Evolutionary conservation across 2,888 invertebrate species (phyloP).

Genomic region (Drosophila trichaetosa): DNA sequence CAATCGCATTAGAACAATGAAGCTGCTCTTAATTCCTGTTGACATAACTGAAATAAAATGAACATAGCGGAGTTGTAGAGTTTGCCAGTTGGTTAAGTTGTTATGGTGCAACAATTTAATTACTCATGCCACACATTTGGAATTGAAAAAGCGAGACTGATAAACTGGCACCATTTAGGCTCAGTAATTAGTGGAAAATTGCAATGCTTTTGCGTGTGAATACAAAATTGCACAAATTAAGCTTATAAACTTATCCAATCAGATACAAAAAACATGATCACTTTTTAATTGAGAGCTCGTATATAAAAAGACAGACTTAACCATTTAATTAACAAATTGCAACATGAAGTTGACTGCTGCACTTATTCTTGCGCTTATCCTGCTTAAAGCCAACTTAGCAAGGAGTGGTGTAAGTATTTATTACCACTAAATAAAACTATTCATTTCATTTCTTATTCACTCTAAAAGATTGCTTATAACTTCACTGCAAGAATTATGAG

Average conservation of each 20-base stretch:
- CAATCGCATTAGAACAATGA: not conserved
- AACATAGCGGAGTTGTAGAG: not conserved
- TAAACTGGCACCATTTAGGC: conserved; percentile 10
- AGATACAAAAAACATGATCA: conserved; percentile 8
- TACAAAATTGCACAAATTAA: conserved; percentile 36
- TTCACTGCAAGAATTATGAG: conserved; percentile 11
- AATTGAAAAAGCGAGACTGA: conserved; percentile 4
- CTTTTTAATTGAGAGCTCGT: conserved; percentile 20
- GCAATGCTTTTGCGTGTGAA: conserved; percentile 9
- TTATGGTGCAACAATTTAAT: not conserved
- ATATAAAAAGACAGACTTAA: not conserved
- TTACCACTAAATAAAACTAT: not conserved
- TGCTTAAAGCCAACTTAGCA: not conserved
- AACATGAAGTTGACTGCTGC: conserved; percentile 10
- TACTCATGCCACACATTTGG: not conserved
- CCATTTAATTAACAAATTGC: conserved; percentile 7
- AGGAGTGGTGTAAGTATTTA: conserved; percentile 4
- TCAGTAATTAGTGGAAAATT: conserved; percentile 18
- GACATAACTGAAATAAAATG: not conserved
- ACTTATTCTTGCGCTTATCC: not conserved
- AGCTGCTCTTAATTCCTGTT: not conserved
- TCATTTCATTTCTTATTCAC: not conserved
- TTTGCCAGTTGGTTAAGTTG: not conserved
- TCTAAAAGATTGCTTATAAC: not conserved
- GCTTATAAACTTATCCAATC: conserved; percentile 6